Base-by-base conservation (phyloP, 1,140 invertebrate genomes). In the Achroia grisella region DNA sequence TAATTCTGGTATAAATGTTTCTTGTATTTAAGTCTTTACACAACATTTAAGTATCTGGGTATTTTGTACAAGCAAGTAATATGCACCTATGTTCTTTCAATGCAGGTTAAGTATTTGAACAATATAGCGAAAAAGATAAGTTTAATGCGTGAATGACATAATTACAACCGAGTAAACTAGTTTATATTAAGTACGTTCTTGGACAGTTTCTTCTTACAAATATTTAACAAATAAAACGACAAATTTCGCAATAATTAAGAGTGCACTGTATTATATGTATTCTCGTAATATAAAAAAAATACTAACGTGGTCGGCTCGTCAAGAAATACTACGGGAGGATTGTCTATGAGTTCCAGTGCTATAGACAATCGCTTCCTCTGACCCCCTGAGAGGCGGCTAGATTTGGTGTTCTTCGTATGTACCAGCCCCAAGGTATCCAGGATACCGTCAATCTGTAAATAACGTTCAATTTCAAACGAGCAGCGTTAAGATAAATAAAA, bases 351-450 rank as follows among this genome's bases (percentile, higher is more conserved):
- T 83, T 98, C 97, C 13, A 97, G 73, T 5, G 96, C 97, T 28
- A 98, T 97, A 0, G 94, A 95, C 4, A 99, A 82, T 27, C 97
- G 87, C 76, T 98, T 99, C 40, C 90, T 90, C 81, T 98, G 96
- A 0, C 97, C 97, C 0, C 97, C 97, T 0, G 96, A 98, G 1
- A 98, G 86, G 35, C 87, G 88, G 36, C 89, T 87, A 0, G 93
- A 91, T 13, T 89, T 71, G 0, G 95, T 97, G 48, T 95, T 87
- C 44, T 77, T 86, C 0, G 90, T 86, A 39, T 86, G 88, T 11
- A 64, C 84, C 39, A 95, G 77, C 62, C 92, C 87, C 32, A 94
- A 66, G 44, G 91, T 84, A 6, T 89, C 81, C 12, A 94, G 64
- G 37, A 94, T 93, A 74, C 94, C 92, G 33, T 89, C 79, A 39